Percentiles rank a stretch among this genome's conserved stretches.
Evolutionary conservation across 2,113 vertebrate genomes (phyloP).

Genomic region (Misgurnus mizolepis): DNA sequence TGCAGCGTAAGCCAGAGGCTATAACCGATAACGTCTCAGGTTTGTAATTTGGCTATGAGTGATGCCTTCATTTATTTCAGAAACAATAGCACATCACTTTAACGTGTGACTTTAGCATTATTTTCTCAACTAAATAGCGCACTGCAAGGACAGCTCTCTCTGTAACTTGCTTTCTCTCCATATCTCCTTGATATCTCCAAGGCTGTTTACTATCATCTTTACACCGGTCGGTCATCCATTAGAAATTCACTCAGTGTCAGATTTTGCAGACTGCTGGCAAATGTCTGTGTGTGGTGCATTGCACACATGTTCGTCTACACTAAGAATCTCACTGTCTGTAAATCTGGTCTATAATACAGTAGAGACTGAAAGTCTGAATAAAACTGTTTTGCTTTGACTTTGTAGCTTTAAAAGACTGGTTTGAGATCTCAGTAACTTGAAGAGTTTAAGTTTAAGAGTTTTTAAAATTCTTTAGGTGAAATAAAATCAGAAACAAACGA

Average conservation of each 20-base stretch:
- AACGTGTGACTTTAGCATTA: conserved; percentile 18
- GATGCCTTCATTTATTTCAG: conserved; percentile 67
- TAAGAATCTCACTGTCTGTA: not conserved
- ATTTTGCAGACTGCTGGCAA: conserved; percentile 36
- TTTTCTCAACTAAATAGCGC: conserved; percentile 37
- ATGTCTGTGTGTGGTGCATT: conserved; percentile 1
- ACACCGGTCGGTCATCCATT: conserved; percentile 21
- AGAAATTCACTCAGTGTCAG: conserved; percentile 19
- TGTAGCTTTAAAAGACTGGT: no score
- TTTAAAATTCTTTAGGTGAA: no score
- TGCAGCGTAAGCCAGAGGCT: conserved; percentile 13
- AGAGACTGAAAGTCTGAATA: no score
- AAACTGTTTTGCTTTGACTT: no score
- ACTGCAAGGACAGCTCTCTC: conserved; percentile 3
- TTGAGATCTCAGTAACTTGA: no score
- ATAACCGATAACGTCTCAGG: conserved; percentile 47
- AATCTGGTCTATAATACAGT: not conserved
- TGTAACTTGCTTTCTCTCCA: conserved; percentile 19
- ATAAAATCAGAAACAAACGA: no score
- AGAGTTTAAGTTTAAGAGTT: no score
- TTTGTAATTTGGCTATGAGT: conserved; percentile 62
- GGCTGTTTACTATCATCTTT: conserved; percentile 18
- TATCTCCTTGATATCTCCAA: conserved; percentile 15
- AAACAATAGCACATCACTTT: conserved; percentile 59
- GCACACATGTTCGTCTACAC: conserved; percentile 24